phyloP scores from a whole-genome alignment of 1,140 invertebrate species.

The Magallana ariakensis region DNA sequence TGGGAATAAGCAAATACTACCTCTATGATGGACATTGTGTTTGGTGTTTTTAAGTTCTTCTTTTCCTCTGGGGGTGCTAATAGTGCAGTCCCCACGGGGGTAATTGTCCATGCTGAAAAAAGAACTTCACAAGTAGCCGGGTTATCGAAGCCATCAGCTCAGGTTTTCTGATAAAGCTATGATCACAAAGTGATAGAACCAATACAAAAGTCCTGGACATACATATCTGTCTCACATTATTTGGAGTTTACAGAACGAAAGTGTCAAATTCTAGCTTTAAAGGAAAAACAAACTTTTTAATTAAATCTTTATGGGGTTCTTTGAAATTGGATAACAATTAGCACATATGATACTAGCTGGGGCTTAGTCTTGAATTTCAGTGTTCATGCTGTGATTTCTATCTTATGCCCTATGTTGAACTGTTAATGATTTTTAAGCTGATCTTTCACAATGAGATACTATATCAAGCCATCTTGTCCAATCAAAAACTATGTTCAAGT shows the following conservation, averaged over 20 bases:
- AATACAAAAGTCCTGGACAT: slow-evolving; percentile 28
- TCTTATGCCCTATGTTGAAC: slow-evolving; percentile 31
- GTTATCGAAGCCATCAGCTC: slow-evolving; percentile 30
- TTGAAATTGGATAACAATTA: slow-evolving; percentile 47
- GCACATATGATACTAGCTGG: not conserved
- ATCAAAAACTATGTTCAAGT: not conserved
- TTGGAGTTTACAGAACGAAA: not conserved
- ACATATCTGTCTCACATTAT: slow-evolving; percentile 17
- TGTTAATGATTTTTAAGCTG: slow-evolving; percentile 34
- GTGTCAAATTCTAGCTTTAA: slow-evolving; percentile 43
- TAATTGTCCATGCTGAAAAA: slow-evolving; percentile 29
- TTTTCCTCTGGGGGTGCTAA: not conserved
- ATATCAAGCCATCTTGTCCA: slow-evolving; percentile 25
- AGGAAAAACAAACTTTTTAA: slow-evolving; percentile 40
- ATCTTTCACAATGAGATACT: slow-evolving; percentile 32
- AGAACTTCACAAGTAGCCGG: slow-evolving; percentile 13
- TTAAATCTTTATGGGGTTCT: slow-evolving; percentile 42
- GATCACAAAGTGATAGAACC: slow-evolving; percentile 23
- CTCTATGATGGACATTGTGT: not conserved
- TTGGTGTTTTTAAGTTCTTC: not conserved
- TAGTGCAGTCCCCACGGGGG: not conserved
- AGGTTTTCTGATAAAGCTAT: not conserved
- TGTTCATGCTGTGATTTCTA: slow-evolving; percentile 36
- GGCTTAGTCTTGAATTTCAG: not conserved
- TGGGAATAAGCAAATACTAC: not conserved